Conservation (phyloP, 2,888 invertebrate species). For the Drosophila longiperda region DNA sequence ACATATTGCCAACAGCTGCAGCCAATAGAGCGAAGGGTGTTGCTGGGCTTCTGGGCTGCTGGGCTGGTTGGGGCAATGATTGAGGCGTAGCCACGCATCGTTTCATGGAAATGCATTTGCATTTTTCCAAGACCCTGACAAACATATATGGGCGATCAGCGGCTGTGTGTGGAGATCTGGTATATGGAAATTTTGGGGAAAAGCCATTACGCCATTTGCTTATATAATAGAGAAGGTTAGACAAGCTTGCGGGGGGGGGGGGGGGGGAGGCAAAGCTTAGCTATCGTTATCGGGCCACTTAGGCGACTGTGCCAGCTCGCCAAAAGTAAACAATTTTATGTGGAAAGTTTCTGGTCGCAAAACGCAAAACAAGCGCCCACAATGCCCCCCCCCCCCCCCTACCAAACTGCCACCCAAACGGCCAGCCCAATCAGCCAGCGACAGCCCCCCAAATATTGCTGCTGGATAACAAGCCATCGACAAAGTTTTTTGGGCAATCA, state of each 20-base stretch:
- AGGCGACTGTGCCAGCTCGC: slow-evolving; percentile 38
- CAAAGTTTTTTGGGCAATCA: slow-evolving; percentile 69
- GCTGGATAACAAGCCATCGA: slow-evolving; percentile 49
- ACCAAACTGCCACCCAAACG: neutral
- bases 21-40: slow-evolving; percentile 15
- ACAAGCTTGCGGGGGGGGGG: neutral
- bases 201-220: slow-evolving; percentile 3
- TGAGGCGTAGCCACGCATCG: slow-evolving; percentile 68
- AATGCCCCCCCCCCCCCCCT: neutral
- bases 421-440: neutral
- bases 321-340: slow-evolving; percentile 77
- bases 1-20: slow-evolving; percentile 81
- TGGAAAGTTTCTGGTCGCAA: slow-evolving; percentile 62
- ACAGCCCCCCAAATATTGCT: slow-evolving; percentile 13
- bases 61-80: slow-evolving; percentile 9
- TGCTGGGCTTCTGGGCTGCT: neutral
- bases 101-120: slow-evolving; percentile 62
- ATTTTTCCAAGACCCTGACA: slow-evolving; percentile 39
- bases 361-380: slow-evolving; percentile 54
- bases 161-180: slow-evolving; percentile 26
- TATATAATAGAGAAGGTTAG: slow-evolving; percentile 6
- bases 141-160: slow-evolving; percentile 51
- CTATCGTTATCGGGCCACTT: slow-evolving; percentile 72
- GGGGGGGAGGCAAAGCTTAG: slow-evolving; percentile 17
- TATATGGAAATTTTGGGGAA: slow-evolving; percentile 39